These are phyloP conservation scores for Luperina nickerlii DNA, from an alignment of 2,888 invertebrate species.

Conservation along the genomic window DNA sequence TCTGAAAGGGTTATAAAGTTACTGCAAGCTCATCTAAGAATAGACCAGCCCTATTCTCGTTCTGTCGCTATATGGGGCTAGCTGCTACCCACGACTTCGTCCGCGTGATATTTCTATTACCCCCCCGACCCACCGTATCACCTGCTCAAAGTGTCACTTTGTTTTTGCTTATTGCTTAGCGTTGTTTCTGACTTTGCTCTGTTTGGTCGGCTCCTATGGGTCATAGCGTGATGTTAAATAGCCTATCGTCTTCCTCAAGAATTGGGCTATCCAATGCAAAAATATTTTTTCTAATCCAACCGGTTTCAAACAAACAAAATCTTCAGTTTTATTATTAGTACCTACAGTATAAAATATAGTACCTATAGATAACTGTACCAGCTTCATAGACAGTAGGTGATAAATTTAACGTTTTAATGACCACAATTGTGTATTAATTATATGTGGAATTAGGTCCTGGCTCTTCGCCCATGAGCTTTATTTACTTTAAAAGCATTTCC, in stretches of 20 bases:
- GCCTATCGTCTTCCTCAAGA: neutral
- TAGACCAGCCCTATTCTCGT: conserved; percentile 17
- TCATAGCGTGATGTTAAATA: neutral
- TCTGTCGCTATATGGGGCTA: neutral
- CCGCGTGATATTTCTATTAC: neutral
- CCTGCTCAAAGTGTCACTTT: neutral
- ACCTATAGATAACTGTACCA: neutral
- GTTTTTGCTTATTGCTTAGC: neutral
- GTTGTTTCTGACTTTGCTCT: neutral
- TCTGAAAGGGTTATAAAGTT: conserved; percentile 14
- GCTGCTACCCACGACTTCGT: neutral
- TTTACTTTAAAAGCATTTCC: conserved; percentile 38
- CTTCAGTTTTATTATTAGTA: neutral
- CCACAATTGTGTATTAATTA: conserved; percentile 5
- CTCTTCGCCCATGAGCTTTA: conserved; percentile 28
- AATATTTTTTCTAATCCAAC: neutral
- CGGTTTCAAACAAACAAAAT: neutral
- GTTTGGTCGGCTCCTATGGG: neutral
- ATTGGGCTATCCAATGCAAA: neutral
- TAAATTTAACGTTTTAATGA: conserved; percentile 31
- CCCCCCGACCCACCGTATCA: too few species aligned
- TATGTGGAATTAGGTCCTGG: conserved; percentile 33
- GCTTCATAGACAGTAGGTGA: neutral
- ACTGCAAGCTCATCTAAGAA: conserved; percentile 25
- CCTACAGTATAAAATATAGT: too few species aligned